Percentiles rank a stretch among this genome's conserved stretches.
Evolutionary conservation across 1,140 invertebrate species (phyloP).

Genomic region (Orius laevigatus): DNA sequence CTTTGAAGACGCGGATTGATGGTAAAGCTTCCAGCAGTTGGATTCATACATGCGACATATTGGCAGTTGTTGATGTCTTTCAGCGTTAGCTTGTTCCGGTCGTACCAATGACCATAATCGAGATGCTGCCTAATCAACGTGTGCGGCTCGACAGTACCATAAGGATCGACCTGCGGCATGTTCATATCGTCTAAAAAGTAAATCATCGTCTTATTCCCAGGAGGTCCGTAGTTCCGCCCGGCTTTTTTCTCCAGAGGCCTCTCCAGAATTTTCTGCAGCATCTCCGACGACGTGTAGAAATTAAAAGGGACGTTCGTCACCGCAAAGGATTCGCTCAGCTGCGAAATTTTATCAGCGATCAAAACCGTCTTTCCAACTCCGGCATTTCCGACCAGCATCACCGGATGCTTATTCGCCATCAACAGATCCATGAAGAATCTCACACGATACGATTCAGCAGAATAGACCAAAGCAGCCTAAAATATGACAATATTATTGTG

Average conservation of each 20-base stretch:
- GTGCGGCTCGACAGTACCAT: slow-evolving; percentile 91
- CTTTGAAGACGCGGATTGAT: slow-evolving; percentile 86
- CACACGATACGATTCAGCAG: slow-evolving; percentile 79
- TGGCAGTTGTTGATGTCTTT: slow-evolving; percentile 96
- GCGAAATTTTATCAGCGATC: slow-evolving; percentile 66
- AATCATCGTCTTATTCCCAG: slow-evolving; percentile 82
- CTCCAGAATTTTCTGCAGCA: slow-evolving; percentile 88
- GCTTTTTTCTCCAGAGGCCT: slow-evolving; percentile 96
- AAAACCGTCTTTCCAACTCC: slow-evolving; percentile 83
- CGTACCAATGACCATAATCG: slow-evolving; percentile 93
- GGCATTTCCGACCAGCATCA: slow-evolving; percentile 85
- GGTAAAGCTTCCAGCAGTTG: slow-evolving; percentile 89
- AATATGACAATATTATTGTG: slow-evolving; percentile 18
- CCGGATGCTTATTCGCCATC: slow-evolving; percentile 71
- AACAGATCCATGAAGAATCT: slow-evolving; percentile 79
- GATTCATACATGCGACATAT: slow-evolving; percentile 95
- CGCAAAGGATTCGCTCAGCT: slow-evolving; percentile 70
- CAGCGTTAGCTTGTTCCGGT: slow-evolving; percentile 70
- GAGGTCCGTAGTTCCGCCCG: slow-evolving; percentile 86
- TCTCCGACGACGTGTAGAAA: slow-evolving; percentile 91
- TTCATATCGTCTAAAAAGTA: slow-evolving; percentile 98
- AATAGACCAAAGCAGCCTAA: slow-evolving; percentile 79
- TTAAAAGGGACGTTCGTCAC: slow-evolving; percentile 89
- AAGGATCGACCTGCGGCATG: slow-evolving; percentile 85
- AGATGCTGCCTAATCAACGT: slow-evolving; percentile 88